phyloP scores from a whole-genome alignment of 2,113 vertebrate species.

The Cebus imitator region DNA sequence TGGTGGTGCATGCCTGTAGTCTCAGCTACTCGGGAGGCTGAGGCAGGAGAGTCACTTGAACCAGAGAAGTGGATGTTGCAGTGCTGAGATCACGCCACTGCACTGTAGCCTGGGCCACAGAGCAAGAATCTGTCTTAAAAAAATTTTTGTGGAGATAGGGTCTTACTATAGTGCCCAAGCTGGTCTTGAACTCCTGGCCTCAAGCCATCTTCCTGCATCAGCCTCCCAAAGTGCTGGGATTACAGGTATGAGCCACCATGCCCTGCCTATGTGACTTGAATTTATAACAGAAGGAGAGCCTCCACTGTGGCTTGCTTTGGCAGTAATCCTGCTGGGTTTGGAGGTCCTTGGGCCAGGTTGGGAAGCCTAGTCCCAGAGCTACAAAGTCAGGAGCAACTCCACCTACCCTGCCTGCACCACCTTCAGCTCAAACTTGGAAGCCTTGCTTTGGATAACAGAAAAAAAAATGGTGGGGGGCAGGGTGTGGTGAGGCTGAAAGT shows the following conservation, averaged over 20 bases:
- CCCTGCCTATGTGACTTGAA: not conserved
- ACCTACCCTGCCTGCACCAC: rapidly evolving
- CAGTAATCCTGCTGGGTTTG: not conserved
- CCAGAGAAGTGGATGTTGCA: too few relatives aligned
- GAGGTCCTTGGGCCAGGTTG: not conserved
- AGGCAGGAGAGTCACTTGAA: too few relatives aligned
- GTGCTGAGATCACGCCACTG: too few relatives aligned
- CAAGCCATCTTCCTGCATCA: not conserved
- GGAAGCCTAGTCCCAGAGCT: not conserved
- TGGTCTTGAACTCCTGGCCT: not conserved
- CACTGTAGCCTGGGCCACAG: too few relatives aligned
- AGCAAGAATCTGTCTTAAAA: too few relatives aligned
- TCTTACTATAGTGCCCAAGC: not conserved
- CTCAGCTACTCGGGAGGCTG: too few relatives aligned
- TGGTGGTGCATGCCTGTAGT: too few relatives aligned
- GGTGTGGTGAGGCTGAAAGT: not conserved
- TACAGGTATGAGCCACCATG: not conserved
- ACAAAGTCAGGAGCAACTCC: not conserved
- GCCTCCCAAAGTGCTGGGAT: not conserved
- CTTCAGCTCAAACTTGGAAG: not conserved
- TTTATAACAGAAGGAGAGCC: not conserved
- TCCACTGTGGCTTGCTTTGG: not conserved
- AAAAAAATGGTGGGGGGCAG: rapidly evolving
- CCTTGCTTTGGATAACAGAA: not conserved
- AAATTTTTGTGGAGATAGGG: not conserved